phyloP scores from a whole-genome alignment of 2,113 vertebrate genomes.

The Nycticebus coucang region DNA sequence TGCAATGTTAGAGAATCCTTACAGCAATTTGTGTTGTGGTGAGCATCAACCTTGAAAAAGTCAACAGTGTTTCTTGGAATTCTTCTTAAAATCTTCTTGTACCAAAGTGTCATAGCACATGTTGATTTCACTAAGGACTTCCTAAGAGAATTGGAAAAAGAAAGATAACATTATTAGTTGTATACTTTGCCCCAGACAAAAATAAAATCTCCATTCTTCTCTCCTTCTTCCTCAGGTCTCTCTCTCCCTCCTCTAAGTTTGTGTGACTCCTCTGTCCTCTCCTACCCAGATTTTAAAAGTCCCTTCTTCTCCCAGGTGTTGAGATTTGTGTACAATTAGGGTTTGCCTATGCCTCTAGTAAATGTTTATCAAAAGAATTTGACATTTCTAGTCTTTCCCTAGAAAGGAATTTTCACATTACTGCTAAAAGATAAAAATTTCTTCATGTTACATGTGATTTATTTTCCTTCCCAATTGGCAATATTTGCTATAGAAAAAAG shows the following conservation, averaged over 20 bases:
- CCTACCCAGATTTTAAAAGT: background rate
- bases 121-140: slow-evolving; percentile 1
- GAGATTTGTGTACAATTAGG: background rate
- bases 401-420: slow-evolving; percentile 39
- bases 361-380: background rate
- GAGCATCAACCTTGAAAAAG: background rate
- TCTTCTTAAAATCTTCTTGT: background rate
- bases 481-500: slow-evolving; percentile 45
- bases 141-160: background rate
- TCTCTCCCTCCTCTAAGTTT: background rate
- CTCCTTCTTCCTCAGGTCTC: background rate
- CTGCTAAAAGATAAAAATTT: slow-evolving; percentile 41
- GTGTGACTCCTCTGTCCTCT: background rate
- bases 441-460: slow-evolving; percentile 46
- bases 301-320: background rate
- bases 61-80: background rate
- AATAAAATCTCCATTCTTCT: background rate
- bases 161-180: background rate
- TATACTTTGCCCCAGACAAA: background rate
- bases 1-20: background rate
- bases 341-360: background rate
- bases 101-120: background rate
- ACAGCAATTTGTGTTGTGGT: background rate
- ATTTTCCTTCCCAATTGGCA: slow-evolving; percentile 28
- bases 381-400: background rate